Conservation (phyloP, 2,113 vertebrate species). For the Phylloscopus trochilus region DNA sequence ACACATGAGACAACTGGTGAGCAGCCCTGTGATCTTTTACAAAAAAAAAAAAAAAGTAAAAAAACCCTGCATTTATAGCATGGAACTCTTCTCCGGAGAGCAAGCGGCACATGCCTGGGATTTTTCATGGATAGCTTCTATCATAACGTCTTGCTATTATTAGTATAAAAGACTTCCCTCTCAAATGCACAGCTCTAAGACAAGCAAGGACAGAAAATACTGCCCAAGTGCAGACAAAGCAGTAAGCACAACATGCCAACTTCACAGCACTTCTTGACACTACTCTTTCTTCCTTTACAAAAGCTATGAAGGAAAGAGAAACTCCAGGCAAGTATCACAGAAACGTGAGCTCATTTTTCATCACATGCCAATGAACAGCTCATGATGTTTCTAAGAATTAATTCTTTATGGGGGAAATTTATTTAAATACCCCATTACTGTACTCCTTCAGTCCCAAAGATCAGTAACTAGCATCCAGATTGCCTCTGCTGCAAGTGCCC, state of each 20-base stretch:
- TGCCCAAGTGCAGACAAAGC: not conserved
- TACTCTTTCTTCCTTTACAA: not conserved
- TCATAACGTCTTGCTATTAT: constrained; percentile 73
- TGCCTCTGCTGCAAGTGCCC: not conserved
- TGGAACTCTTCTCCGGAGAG: constrained; percentile 48
- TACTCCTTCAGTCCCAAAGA: not conserved
- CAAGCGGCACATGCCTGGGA: constrained; percentile 69
- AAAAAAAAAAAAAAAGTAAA: constrained; percentile 2
- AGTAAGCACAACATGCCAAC: not conserved
- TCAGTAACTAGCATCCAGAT: accelerated
- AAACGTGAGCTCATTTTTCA: constrained; percentile 1
- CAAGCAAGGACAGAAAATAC: constrained; percentile 34
- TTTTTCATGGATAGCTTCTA: constrained; percentile 63
- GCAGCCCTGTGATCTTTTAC: constrained; percentile 42
- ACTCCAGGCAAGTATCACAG: not conserved
- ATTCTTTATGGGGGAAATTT: not conserved
- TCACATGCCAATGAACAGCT: not conserved
- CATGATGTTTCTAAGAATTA: not conserved
- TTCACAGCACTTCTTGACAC: not conserved
- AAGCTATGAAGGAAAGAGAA: not conserved
- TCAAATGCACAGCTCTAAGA: constrained; percentile 64
- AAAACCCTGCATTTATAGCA: constrained; percentile 26
- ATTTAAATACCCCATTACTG: not conserved
- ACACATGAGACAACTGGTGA: constrained; percentile 75
- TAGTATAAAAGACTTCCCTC: constrained; percentile 69